phyloP scores from a whole-genome alignment of 2,113 vertebrate genomes.

The Ictidomys tridecemlineatus region DNA sequence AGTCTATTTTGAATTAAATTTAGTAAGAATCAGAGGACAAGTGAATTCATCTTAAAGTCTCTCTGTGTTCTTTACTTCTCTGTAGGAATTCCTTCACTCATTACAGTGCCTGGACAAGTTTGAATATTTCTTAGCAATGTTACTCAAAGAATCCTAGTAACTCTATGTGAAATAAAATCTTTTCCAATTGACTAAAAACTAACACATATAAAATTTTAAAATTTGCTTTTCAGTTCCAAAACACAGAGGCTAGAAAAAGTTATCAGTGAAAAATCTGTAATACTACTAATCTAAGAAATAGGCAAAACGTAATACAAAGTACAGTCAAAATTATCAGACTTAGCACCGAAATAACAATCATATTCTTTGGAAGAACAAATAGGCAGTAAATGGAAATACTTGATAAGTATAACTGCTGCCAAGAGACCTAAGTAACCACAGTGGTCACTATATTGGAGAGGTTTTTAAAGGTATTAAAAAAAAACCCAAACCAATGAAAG shows the following conservation, averaged over 20 bases:
- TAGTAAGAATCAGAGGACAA: neutral
- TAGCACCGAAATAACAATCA: conserved; percentile 40
- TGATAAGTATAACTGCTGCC: conserved; percentile 61
- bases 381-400: conserved; percentile 28
- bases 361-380: neutral
- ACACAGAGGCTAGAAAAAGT: neutral
- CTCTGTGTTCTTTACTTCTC: neutral
- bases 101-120: neutral
- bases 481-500: neutral
- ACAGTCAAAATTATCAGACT: conserved; percentile 50
- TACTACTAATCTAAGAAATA: conserved; percentile 29
- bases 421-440: neutral
- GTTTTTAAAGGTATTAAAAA: neutral
- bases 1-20: neutral
- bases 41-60: neutral
- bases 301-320: neutral
- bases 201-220: neutral
- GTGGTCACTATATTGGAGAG: neutral
- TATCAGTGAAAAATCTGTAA: conserved; percentile 47
- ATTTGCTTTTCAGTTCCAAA: conserved; percentile 47
- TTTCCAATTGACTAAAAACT: conserved; percentile 54
- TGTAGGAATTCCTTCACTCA: neutral
- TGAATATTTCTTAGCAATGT: conserved; percentile 44
- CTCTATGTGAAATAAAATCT: neutral
- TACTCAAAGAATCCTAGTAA: neutral